A percentile compares a stretch with the other conserved stretches of the same genome.
phyloP scores from a whole-genome alignment of 30 jellyfish, hydroid and myxozoan genomes.

The Catostylus mosaicus region DNA sequence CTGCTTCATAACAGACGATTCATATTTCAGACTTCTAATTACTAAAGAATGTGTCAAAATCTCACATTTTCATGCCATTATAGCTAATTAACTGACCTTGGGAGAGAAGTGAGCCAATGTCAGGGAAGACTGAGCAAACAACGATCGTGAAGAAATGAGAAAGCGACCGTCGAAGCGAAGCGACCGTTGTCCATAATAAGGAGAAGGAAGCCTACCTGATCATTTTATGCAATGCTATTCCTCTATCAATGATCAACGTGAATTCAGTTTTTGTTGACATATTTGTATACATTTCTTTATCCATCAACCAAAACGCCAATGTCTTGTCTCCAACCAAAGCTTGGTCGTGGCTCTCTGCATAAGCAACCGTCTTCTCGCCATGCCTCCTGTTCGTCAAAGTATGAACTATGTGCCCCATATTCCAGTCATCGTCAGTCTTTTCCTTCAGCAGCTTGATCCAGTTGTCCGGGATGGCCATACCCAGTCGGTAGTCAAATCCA shows the following conservation, averaged over 20 bases:
- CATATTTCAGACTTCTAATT: no score
- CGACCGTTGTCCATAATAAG: no score
- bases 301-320: conserved; percentile 99
- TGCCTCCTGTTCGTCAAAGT: conserved; percentile 84
- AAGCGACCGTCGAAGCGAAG: no score
- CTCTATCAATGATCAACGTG: conserved; percentile 82
- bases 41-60: no score
- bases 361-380: conserved; percentile 89
- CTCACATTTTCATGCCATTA: no score
- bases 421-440: conserved; percentile 86
- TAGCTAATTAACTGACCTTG: no score
- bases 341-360: conserved; percentile 99
- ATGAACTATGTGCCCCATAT: conserved; percentile 87
- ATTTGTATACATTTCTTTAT: conserved; percentile 93
- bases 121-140: no score
- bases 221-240: conserved; percentile 96
- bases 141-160: no score
- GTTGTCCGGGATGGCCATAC: conserved; percentile 97
- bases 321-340: conserved; percentile 99
- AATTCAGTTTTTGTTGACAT: conserved; percentile 83
- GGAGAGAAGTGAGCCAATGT: no score
- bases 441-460: conserved; percentile 95
- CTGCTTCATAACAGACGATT: no score
- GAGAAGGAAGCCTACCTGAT: conserved; percentile 80
- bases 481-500: conserved; percentile 96